Percentiles rank a stretch among this genome's conserved stretches.
Evolutionary conservation across 2,797 vertebrate species (phyloP).

Genomic region (Onychomys torridus): DNA sequence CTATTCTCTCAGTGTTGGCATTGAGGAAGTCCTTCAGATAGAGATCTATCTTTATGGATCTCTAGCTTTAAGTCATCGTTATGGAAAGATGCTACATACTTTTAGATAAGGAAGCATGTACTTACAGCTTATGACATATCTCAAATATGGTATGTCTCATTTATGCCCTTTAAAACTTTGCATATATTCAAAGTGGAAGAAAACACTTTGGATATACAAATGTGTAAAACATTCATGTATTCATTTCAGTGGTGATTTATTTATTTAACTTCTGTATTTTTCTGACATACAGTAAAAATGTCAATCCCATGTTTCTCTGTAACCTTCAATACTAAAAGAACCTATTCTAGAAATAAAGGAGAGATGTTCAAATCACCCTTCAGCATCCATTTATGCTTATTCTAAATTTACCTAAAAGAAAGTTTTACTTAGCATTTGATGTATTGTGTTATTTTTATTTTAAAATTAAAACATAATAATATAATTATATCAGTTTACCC

Average conservation of each 20-base stretch:
- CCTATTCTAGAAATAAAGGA: neutral
- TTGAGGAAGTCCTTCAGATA: neutral
- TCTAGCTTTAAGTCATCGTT: neutral
- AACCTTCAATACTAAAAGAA: neutral
- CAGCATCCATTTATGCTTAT: neutral
- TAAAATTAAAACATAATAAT: neutral
- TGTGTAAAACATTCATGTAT: neutral
- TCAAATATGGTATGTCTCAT: neutral
- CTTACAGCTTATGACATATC: neutral
- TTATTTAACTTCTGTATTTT: neutral
- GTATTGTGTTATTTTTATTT: neutral
- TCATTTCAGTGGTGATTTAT: neutral
- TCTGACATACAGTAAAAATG: neutral
- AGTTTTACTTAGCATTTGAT: too few relatives aligned
- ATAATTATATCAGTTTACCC: neutral
- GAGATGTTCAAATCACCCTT: neutral
- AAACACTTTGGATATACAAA: neutral
- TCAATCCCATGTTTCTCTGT: neutral
- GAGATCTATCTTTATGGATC: neutral
- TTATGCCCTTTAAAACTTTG: neutral
- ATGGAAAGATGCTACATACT: neutral
- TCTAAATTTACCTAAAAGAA: neutral
- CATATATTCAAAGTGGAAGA: neutral
- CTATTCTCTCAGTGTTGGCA: neutral
- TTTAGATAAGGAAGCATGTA: neutral